Percentiles rank a stretch among this genome's conserved stretches.
These are phyloP conservation scores for Micoletzkya japonica DNA, from an alignment of 2,888 invertebrate species.

Conservation along the genomic window DNA sequence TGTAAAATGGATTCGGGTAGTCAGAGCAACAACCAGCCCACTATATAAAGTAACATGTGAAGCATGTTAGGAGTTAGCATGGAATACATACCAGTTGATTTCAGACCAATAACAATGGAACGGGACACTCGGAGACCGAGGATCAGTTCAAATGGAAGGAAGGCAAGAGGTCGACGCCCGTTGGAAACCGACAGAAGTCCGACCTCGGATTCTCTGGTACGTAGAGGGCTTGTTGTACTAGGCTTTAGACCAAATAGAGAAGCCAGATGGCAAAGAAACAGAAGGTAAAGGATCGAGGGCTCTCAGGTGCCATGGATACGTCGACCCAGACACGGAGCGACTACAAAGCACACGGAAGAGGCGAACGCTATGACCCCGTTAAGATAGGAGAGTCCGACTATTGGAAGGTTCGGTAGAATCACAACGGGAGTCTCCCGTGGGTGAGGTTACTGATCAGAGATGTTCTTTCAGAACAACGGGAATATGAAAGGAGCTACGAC, in stretches of 20 bases:
- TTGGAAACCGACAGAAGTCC: neutral
- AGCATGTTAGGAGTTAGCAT: too few species aligned
- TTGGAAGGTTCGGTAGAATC: constrained; percentile 3
- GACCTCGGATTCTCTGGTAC: too few species aligned
- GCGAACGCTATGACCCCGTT: constrained; percentile 38
- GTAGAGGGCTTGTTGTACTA: too few species aligned
- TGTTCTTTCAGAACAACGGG: constrained; percentile 2
- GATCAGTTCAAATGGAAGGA: constrained; percentile 5
- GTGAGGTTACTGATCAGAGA: neutral
- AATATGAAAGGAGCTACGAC: constrained; percentile 31
- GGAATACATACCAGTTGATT: too few species aligned
- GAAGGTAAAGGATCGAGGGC: neutral
- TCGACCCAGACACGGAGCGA: constrained; percentile 32
- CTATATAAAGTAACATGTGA: too few species aligned
- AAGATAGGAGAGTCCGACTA: constrained; percentile 37
- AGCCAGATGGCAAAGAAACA: neutral
- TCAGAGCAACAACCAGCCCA: too few species aligned
- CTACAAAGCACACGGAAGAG: constrained; percentile 30
- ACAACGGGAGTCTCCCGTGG: neutral
- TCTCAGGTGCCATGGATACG: constrained; percentile 29
- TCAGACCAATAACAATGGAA: too few species aligned
- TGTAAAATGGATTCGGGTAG: too few species aligned
- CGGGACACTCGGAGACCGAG: neutral
- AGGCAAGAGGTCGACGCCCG: neutral
- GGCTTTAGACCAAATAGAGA: too few species aligned